phyloP scores from a whole-genome alignment of 2,113 vertebrate genomes.

The Podarcis raffonei region DNA sequence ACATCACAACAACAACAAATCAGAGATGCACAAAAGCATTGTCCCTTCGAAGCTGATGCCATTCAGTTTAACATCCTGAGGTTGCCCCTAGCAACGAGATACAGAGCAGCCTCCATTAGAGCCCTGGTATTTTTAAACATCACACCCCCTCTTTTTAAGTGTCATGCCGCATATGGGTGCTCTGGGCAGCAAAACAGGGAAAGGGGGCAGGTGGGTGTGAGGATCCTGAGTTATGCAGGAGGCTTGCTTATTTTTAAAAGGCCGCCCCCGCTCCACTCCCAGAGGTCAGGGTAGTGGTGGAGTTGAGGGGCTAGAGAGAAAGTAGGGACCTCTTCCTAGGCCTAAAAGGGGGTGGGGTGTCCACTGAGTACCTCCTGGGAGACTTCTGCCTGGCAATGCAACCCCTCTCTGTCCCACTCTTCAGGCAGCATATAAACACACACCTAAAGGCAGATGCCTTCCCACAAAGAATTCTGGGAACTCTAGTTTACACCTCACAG shows the following conservation, averaged over 20 bases:
- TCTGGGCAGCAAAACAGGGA: neutral
- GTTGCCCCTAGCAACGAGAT: neutral
- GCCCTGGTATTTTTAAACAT: neutral
- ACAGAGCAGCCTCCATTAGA: neutral
- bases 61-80: neutral
- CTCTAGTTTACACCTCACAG: no score
- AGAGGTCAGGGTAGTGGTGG: neutral
- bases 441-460: no score
- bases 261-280: no score
- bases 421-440: no score
- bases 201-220: neutral
- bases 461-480: no score
- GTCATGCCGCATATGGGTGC: neutral
- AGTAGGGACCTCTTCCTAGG: neutral
- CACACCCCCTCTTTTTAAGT: neutral
- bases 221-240: neutral
- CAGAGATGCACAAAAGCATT: neutral
- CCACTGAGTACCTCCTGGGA: no score
- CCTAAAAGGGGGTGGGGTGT: no score
- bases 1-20: neutral
- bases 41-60: neutral
- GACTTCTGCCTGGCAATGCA: no score
- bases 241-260: neutral
- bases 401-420: no score
- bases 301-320: neutral